phyloP scores from a whole-genome alignment of 2,113 vertebrate genomes.

The Vidua chalybeata region DNA sequence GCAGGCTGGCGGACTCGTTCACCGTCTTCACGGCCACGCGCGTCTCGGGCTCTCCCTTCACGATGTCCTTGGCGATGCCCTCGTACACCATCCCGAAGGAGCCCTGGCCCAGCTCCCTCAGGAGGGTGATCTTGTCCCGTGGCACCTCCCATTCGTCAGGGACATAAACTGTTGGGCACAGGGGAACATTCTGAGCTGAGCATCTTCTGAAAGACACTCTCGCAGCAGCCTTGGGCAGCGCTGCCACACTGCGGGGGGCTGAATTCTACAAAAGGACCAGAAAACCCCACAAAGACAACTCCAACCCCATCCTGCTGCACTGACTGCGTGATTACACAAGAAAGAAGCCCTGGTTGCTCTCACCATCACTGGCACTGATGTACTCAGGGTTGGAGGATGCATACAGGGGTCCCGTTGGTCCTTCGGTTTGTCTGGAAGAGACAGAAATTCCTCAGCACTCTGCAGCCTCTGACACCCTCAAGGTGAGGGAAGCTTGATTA shows the following conservation, averaged over 20 bases:
- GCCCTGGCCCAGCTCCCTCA: constrained; percentile 93
- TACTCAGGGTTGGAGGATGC: constrained; percentile 97
- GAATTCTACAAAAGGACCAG: too few species aligned
- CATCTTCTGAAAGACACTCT: background rate
- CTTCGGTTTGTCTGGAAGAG: constrained; percentile 86
- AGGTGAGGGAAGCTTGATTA: background rate
- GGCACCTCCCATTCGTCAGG: constrained; percentile 96
- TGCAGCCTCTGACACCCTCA: background rate
- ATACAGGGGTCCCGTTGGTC: constrained; percentile 89
- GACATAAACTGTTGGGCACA: constrained; percentile 83
- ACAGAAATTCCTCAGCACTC: background rate
- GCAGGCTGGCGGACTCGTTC: constrained; percentile 92
- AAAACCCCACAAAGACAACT: background rate
- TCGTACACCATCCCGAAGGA: constrained; percentile 99
- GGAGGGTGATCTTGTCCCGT: constrained; percentile 89
- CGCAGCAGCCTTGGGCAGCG: background rate
- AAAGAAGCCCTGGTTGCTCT: background rate
- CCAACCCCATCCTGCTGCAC: background rate
- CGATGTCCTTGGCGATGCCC: constrained; percentile 89
- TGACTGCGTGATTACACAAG: fast-evolving
- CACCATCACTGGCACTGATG: constrained; percentile 93
- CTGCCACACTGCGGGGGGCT: background rate
- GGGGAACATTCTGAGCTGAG: background rate
- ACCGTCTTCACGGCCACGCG: constrained; percentile 94
- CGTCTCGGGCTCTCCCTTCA: constrained; percentile 90